Evolutionary conservation across 2,888 invertebrate species (phyloP), one percentile per base, ranked within the genome.

Genomic region (Perizoma flavofasciatum): DNA sequence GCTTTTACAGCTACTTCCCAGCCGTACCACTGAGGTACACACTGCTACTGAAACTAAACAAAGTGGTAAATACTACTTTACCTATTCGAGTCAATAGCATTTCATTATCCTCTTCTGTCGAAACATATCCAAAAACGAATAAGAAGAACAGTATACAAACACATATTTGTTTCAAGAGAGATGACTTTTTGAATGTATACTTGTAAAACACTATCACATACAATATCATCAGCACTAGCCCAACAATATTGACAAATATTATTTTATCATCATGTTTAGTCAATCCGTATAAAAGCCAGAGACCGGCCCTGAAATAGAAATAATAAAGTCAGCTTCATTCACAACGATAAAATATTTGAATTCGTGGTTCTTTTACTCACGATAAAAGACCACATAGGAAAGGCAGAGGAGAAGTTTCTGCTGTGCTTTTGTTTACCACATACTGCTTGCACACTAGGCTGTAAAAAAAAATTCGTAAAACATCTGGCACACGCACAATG

Each of bases 281-380:
- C 65, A 95, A 87, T 39, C 97, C 97, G 87, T 98, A 98, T 50
- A 95, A 90, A 39, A 97, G 84, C 97, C 97, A 97, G 58, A 97
- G 88, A 69, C 94, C 94, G 74, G 95, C 95, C 66, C 96, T 96
- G 89, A 60, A 93, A 92, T 58, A 59, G 64, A 59, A 75, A 65
- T 45, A 32, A 22, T 22, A 22, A 22, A 22, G 1, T 22, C 22
- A 44, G 34, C 8, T 35, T 22, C 0, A 34, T 33, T 39, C 5
- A 46, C 9, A 35, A 9, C 37, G 22, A 39, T n/a, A 48, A 41
- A 8, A 47, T 41, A 37, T 44, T 9, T n/a, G 7, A 5, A 1
- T 6, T 52, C 58, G 66, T 10, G n/a, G n/a, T 5, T 10, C 8
- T 41, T 46, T 22, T 47, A 93, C 94, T 93, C 91, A 96, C 94